Conservation (phyloP, 2,113 vertebrate species). For the Indicator indicator region DNA sequence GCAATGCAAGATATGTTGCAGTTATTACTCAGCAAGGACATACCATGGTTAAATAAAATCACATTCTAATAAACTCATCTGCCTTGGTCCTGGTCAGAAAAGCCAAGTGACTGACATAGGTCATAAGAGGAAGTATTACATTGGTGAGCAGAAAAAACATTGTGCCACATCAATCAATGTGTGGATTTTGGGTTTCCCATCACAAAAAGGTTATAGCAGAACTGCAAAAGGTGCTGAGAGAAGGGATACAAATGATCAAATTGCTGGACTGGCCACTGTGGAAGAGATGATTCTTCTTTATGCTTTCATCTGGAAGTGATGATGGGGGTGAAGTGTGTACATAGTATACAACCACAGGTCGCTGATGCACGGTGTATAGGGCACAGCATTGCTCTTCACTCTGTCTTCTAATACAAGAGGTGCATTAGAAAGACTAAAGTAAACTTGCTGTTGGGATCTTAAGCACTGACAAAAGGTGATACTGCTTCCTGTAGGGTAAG, state of each 20-base stretch:
- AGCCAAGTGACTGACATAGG: not conserved
- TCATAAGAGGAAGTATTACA: not conserved
- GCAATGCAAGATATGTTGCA: not conserved
- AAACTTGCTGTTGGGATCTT: not conserved
- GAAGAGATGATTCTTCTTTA: not conserved
- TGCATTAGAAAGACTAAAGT: not conserved
- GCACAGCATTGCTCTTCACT: not conserved
- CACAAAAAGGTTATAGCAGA: not conserved
- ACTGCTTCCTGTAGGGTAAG: not conserved
- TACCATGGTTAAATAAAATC: not conserved
- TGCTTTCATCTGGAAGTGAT: not conserved
- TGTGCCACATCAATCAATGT: fast-evolving
- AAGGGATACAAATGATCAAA: not conserved
- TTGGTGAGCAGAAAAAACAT: not conserved
- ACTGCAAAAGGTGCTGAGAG: not conserved
- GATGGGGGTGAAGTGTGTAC: not conserved
- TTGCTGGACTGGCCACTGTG: not conserved
- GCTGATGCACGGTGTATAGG: not conserved
- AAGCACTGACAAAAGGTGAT: not conserved
- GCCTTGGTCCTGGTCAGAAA: not conserved
- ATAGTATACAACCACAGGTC: not conserved
- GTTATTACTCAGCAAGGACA: not conserved
- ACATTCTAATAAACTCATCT: not conserved
- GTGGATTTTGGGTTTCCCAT: not conserved
- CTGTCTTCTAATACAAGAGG: not conserved